Base-by-base conservation (phyloP, 92 coral and sea anemone genomes). In the Epizoanthus stellaris region DNA sequence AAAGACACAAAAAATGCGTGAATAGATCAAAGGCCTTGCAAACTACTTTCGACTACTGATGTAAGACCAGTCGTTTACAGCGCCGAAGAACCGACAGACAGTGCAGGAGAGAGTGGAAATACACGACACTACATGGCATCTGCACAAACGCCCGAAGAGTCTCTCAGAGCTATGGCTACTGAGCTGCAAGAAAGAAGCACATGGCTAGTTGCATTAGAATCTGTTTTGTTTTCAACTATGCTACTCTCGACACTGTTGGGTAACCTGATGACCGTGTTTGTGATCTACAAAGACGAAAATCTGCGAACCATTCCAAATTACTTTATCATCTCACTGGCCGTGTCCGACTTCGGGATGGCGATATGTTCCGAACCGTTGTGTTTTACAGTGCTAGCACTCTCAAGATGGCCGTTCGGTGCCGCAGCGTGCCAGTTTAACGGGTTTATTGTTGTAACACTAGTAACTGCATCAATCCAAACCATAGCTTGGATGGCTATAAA, bases 261-360 rank as follows among this genome's bases (percentile, higher is more conserved):
- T 5, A 89, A 92, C 59, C 19, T 84, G 21, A 54, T 90, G 85
- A 92, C 93, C 6, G 60, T 89, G 30, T 75, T 70, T 10, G 84
- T 92, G 3, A 80, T 87, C 3, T 57, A 53, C n/a, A 84, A 67
- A 57, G 86, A 87, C 49, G 73, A 82, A 23, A 81, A 52, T 2
- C 80, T 89, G 57, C 87, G 80, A 13, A 92, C 91, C 3, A 56
- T 73, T 13, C 89, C 91, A 14, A 92, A 89, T 34, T 49, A 67
- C 34, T 87, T 92, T 67, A 80, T 92, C 15, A 86, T 87, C 6
- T 92, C 93, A n/a, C 81, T 92, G 52, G 92, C 95, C 13, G 47
- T 92, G 5, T 80, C 95, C 4, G 93, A 90, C 80, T 21, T 90
- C 14, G 85, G 83, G 12, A 61, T 90, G 73, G 93, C 80, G 20